Percentiles rank a stretch among this genome's conserved stretches.
Conservation (phyloP, 2,113 vertebrate species). For the Mesocricetus auratus region DNA sequence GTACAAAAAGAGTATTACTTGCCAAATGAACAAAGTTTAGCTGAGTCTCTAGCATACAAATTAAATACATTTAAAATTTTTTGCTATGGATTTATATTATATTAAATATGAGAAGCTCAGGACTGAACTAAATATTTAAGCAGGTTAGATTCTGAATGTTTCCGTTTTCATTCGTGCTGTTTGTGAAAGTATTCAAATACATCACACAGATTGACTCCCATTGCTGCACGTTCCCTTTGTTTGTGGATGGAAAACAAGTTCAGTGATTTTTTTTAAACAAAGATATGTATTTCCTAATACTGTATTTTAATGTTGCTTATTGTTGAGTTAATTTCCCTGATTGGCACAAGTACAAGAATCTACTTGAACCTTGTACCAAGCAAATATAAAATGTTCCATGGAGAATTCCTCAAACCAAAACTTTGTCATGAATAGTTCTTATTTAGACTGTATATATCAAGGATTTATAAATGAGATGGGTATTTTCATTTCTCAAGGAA, state of each 20-base stretch:
- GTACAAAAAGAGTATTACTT: constrained; percentile 83
- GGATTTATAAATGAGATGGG: background rate
- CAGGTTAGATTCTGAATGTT: constrained; percentile 89
- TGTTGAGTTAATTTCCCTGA: constrained; percentile 52
- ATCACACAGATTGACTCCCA: constrained; percentile 86
- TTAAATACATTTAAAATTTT: constrained; percentile 73
- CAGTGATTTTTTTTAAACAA: constrained; percentile 83
- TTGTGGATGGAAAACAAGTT: constrained; percentile 85
- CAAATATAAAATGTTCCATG: constrained; percentile 53
- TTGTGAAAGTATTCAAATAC: constrained; percentile 86
- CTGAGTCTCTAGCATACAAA: constrained; percentile 83
- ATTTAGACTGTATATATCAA: background rate
- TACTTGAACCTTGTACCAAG: constrained; percentile 18
- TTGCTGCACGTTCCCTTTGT: constrained; percentile 89
- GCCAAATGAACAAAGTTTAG: constrained; percentile 87
- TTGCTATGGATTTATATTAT: constrained; percentile 85
- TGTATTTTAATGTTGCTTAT: constrained; percentile 73
- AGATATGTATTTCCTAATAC: constrained; percentile 74
- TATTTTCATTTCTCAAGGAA: background rate
- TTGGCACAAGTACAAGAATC: constrained; percentile 53
- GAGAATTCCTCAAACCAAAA: constrained; percentile 19
- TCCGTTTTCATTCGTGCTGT: constrained; percentile 87
- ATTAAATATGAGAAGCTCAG: constrained; percentile 90
- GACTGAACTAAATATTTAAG: constrained; percentile 91
- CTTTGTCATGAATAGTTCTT: constrained; percentile 25